phyloP scores from a whole-genome alignment of 2,797 vertebrate genomes.

The Adrianichthys oophorus region DNA sequence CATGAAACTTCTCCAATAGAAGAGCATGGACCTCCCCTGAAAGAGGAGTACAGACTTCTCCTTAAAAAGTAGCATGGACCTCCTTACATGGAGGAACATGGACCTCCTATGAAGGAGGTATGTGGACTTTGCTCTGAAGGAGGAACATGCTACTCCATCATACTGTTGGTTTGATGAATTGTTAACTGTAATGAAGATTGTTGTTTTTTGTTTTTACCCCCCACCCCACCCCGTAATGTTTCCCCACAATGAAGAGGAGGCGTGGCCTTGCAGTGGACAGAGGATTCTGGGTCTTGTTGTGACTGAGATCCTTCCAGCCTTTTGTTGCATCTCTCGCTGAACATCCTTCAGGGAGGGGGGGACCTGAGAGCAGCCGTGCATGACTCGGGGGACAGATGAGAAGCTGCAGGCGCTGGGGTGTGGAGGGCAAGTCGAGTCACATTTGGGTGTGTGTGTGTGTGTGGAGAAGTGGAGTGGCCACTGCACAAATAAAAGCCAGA shows the following conservation, averaged over 20 bases:
- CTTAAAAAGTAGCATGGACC: too few species aligned
- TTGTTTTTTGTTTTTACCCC: conserved; percentile 48
- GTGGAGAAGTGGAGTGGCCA: conserved; percentile 42
- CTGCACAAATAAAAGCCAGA: conserved; percentile 67
- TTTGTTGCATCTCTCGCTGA: conserved; percentile 5
- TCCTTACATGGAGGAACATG: too few species aligned
- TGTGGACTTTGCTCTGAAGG: conserved; percentile 33
- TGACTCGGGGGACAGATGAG: conserved; percentile 30
- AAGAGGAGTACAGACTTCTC: too few species aligned
- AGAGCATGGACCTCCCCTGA: too few species aligned
- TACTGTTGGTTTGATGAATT: conserved; percentile 19
- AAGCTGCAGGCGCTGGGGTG: conserved; percentile 26
- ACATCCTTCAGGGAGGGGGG: conserved; percentile 1
- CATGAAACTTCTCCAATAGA: too few species aligned
- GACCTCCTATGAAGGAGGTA: too few species aligned
- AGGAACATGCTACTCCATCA: conserved; percentile 16
- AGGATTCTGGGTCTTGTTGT: not conserved
- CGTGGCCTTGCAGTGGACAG: conserved; percentile 7
- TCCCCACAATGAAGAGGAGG: conserved; percentile 10
- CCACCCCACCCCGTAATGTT: conserved; percentile 37
- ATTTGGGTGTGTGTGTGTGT: not conserved
- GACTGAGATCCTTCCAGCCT: conserved; percentile 1
- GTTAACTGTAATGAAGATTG: conserved; percentile 38
- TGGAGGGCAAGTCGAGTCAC: conserved; percentile 25
- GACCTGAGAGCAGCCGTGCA: conserved; percentile 27